Evolutionary conservation across 1,140 invertebrate species (phyloP).

Genomic region (Tetramorium parvispinum): DNA sequence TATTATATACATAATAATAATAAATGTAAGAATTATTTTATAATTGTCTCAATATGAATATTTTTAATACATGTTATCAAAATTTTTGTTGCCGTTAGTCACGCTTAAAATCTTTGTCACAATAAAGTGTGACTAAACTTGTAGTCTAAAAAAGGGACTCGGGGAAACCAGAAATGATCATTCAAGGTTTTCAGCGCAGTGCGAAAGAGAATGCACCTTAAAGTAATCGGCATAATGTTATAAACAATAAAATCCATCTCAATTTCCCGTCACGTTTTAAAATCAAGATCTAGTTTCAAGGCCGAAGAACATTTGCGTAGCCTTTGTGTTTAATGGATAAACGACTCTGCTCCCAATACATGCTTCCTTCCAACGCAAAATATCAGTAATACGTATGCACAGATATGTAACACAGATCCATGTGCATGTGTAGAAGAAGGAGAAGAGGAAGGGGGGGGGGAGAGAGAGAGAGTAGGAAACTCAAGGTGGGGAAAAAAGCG

Average conservation of each 20-base stretch:
- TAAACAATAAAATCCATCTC: background rate
- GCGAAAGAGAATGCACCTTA: background rate
- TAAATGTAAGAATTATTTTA: conserved; percentile 12
- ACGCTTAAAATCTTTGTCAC: background rate
- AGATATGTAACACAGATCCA: background rate
- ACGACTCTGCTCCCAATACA: background rate
- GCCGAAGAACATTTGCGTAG: background rate
- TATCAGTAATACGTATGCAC: background rate
- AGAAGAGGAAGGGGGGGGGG: no score
- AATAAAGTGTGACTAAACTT: background rate
- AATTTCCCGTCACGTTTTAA: background rate
- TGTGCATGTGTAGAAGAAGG: no score
- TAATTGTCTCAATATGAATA: conserved; percentile 7
- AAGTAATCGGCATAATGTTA: background rate
- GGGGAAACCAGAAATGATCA: background rate
- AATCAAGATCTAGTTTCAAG: background rate
- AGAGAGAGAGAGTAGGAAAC: background rate
- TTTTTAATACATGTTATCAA: background rate
- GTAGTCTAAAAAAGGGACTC: background rate
- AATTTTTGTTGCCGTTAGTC: background rate
- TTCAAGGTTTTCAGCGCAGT: background rate
- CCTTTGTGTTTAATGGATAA: background rate
- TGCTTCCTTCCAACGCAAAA: background rate
- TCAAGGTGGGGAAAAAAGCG: background rate
- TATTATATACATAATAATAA: conserved; percentile 5